A percentile compares a stretch with the other conserved stretches of the same genome.
These are phyloP conservation scores for Chelon auratus DNA, from an alignment of 2,797 vertebrate genomes.

Conservation along the genomic window DNA sequence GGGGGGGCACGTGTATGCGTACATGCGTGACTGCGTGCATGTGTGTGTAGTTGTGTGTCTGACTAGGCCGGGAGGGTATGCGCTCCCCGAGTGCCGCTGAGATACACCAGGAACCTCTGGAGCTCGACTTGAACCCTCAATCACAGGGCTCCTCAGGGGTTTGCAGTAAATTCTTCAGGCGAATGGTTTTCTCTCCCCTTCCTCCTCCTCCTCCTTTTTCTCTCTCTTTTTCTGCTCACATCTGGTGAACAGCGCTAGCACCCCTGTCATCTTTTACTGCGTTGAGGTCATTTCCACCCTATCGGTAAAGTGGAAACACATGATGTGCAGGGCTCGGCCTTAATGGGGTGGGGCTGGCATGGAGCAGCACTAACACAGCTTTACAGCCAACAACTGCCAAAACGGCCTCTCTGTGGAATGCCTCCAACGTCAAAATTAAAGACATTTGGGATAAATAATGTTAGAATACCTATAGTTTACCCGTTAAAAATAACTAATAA, in stretches of 20 bases:
- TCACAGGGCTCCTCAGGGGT: constrained; percentile 82
- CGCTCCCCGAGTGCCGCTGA: constrained; percentile 67
- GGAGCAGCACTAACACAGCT: constrained; percentile 77
- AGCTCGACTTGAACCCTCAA: constrained; percentile 84
- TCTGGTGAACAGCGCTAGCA: constrained; percentile 85
- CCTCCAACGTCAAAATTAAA: constrained; percentile 67
- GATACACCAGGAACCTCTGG: constrained; percentile 83
- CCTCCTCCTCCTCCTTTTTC: constrained; percentile 55
- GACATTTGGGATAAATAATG: constrained; percentile 67
- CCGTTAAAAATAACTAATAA: constrained; percentile 10
- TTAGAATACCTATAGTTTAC: constrained; percentile 52
- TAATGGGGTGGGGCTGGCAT: constrained; percentile 82
- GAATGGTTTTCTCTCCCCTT: constrained; percentile 81
- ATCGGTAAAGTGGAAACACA: constrained; percentile 86
- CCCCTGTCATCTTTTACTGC: constrained; percentile 86
- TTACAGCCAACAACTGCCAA: constrained; percentile 74
- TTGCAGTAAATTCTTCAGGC: constrained; percentile 85
- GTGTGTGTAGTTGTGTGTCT: constrained; percentile 32
- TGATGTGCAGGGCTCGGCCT: constrained; percentile 80
- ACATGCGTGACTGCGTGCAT: constrained; percentile 19
- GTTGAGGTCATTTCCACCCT: constrained; percentile 88
- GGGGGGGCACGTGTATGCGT: constrained; percentile 16
- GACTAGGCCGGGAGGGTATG: constrained; percentile 42
- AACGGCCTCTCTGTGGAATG: constrained; percentile 70
- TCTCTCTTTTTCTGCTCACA: constrained; percentile 76